Evolutionary conservation across 2,888 invertebrate species (phyloP), one percentile per base, ranked within the genome.

Genomic region (Aproaerema taeniolella): DNA sequence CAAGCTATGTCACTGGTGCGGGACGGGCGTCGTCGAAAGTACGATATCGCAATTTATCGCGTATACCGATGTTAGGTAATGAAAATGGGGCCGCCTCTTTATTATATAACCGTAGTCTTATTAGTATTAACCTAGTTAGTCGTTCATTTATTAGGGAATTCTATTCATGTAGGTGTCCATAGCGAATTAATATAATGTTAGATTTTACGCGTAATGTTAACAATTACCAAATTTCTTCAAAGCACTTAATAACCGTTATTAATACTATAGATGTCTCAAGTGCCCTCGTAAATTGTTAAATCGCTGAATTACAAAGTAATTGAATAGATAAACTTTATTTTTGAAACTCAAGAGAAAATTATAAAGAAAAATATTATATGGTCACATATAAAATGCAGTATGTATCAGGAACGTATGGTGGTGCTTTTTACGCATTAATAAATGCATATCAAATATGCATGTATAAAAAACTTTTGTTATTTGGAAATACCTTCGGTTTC

Each of bases 41-140:
- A 26, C 3, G n/a, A 26, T 9, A 6, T 2, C 26, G 26, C 26
- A n/a, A n/a, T 26, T 26, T 29, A 13, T 12, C 12, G 29, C 33
- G 13, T 24, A 16, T 10, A 31, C 31, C 31, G 31, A 30, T 37
- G 38, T 39, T 38, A 45, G 33, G 32, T 43, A 39, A 65, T 66
- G 70, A 65, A 78, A 80, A 73, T 74, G 82, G 75, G 80, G 80
- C 85, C 85, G 85, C 82, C 83, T 85, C 73, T 77, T 62, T 67
- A 68, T 66, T 58, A 67, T 65, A 60, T 63, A 57, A 67, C 57
- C 59, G 49, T 80, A 78, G 68, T 62, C 53, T 60, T 67, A 63
- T 63, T 55, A 47, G 46, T 44, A 53, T 61, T 64, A 67, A 63
- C 58, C 52, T 62, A 66, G 65, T 61, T 72, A 74, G 67, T 62